Evolutionary conservation across 2,888 invertebrate genomes (phyloP), one percentile per base, ranked within the genome.

Genomic region (Conistra vaccinii): DNA sequence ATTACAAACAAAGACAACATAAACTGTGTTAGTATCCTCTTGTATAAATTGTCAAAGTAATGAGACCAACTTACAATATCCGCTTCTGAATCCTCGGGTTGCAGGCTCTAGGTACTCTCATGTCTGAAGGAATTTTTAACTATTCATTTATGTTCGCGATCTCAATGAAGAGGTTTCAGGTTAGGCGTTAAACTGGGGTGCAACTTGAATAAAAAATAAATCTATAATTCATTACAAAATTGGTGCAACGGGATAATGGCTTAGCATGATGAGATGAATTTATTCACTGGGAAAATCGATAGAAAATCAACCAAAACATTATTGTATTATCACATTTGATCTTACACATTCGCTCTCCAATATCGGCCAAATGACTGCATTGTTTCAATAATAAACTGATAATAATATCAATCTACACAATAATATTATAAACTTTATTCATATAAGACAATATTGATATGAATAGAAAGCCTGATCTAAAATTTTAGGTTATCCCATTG

Each of bases 301-400:
- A 65, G 39, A 60, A 68, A 69, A 60, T 55, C 29, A 72, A 68
- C 55, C 60, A 58, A 73, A 76, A 39, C 10, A 68, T 5, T 51
- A n/a, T 29, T 10, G 29, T 1, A 42, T 1, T 51, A 45, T 26
- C 20, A 68, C 29, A 58, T 58, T 23, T n/a, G 12, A 68, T 84
- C 94, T 94, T 95, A 96, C 96, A 94, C 89, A 86, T 92, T 93
- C 61, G 89, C 91, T 81, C 95, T 93, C 96, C 96, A 96, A 90
- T 94, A 92, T 76, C 88, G 88, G 69, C 93, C 91, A 32, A 95
- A 29, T 39, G 91, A 87, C 72, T 84, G 85, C 78, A 92, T 85
- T 48, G 87, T 80, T n/a, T 20, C 0, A 9, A 7, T 39, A 58
- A n/a, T 20, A 45, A 48, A 39, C 32, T 55, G 20, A 3, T 42